Evolutionary conservation across 2,888 invertebrate species (phyloP), one percentile per base, ranked within the genome.

Genomic region (Eulithis testata): DNA sequence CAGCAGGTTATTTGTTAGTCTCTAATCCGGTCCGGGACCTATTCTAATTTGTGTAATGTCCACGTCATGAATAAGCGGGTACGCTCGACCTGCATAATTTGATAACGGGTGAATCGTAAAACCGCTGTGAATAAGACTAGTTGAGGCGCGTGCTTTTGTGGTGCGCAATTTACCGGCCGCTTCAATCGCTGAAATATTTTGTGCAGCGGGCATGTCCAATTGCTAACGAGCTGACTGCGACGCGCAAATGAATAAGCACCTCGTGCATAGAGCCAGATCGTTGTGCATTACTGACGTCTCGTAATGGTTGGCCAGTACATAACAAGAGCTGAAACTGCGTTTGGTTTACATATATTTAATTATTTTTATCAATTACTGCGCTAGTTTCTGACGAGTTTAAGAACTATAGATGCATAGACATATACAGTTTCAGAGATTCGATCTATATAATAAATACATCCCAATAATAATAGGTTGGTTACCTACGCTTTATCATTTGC

Each of bases 111-210:
- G 87, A 86, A 88, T 90, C 89, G 88, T 90, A 91, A 90, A 89
- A 87, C 83, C 80, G 86, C 81, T 80, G 88, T 90, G 88, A 89
- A 90, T 88, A 88, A 87, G 86, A 76, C 79, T 80, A 82, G 81
- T 78, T 76, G 80, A 74, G 81, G 84, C 84, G 82, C 83, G 75
- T 82, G 82, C 87, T 87, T 92, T 93, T 93, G 92, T 93, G 87
- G 90, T 74, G 77, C 72, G 88, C 92, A 92, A 92, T 92, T 93
- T 92, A 92, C 90, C 90, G 89, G 88, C 70, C 90, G 88, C 85
- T 85, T 91, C 93, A 91, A 93, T 92, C 89, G 91, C 90, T 93
- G 89, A 93, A 93, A 93, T 93, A 93, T 93, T 93, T 93, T 86
- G 92, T 90, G 90, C 90, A 89, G 89, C 90, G 87, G 88, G 84